These are phyloP conservation scores for Limnephilus marmoratus DNA, from an alignment of 2,888 invertebrate genomes.

Conservation along the genomic window DNA sequence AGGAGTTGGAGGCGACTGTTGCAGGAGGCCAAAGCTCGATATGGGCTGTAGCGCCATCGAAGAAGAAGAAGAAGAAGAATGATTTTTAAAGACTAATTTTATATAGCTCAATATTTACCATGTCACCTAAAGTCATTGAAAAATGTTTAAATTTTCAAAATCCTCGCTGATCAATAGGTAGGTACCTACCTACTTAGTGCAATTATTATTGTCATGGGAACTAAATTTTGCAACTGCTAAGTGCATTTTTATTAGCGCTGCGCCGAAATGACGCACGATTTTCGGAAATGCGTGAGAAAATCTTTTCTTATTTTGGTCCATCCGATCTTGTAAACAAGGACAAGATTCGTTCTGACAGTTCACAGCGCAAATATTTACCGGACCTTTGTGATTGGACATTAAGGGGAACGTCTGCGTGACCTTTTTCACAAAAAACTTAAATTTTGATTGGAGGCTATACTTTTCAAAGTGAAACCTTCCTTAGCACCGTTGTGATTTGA, in stretches of 20 bases:
- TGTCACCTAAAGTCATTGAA: too few relatives aligned
- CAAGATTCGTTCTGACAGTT: neutral
- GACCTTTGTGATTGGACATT: neutral
- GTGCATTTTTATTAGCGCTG: constrained; percentile 8
- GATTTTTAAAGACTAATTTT: too few relatives aligned
- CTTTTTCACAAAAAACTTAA: too few relatives aligned
- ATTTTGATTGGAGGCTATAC: too few relatives aligned
- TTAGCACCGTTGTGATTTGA: too few relatives aligned
- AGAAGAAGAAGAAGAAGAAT: too few relatives aligned
- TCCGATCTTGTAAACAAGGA: neutral
- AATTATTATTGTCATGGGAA: constrained; percentile 11
- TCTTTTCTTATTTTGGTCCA: constrained; percentile 26
- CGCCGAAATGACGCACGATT: constrained; percentile 28
- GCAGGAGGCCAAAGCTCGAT: too few relatives aligned
- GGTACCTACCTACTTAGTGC: neutral
- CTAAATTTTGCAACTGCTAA: constrained; percentile 9
- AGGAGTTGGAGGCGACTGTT: too few relatives aligned
- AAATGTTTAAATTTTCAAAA: neutral
- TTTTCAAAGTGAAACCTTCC: too few relatives aligned
- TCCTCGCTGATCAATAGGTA: neutral
- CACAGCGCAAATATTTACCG: constrained; percentile 5
- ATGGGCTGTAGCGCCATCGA: too few relatives aligned
- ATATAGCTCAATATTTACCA: too few relatives aligned
- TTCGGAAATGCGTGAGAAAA: constrained; percentile 38
- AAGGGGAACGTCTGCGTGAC: too few relatives aligned